These are phyloP conservation scores for Cephus cinctus DNA, from an alignment of 1,140 invertebrate genomes.

Conservation along the genomic window DNA sequence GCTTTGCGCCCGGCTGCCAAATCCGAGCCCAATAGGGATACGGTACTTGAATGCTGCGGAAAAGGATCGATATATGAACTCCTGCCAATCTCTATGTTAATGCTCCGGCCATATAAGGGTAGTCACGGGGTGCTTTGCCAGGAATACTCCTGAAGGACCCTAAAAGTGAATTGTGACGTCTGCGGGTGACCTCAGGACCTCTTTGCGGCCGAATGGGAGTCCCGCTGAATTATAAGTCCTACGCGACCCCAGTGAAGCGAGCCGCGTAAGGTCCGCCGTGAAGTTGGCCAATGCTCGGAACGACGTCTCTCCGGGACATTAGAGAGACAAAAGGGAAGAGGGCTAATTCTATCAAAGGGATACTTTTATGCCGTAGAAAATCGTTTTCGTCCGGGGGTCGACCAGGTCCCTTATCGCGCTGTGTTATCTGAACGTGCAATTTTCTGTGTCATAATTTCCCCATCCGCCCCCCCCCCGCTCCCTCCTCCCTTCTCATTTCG, in stretches of 20 bases:
- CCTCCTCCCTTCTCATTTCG: no score
- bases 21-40: slow-evolving; percentile 34
- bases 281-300: slow-evolving; percentile 7
- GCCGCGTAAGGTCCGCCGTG: no score
- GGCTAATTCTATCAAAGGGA: no score
- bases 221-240: slow-evolving; percentile 45
- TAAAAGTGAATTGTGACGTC: slow-evolving; percentile 59
- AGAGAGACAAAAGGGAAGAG: no score
- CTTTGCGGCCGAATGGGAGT: slow-evolving; percentile 34
- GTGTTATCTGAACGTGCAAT: no score
- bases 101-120: slow-evolving; percentile 21
- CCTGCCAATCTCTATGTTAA: slow-evolving; percentile 57
- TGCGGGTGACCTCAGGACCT: slow-evolving; percentile 54
- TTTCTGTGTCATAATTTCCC: no score
- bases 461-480: no score
- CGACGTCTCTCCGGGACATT: no score
- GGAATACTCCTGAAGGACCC: slow-evolving; percentile 45
- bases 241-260: no score
- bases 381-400: no score
- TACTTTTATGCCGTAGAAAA: no score
- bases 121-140: slow-evolving; percentile 19
- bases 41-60: slow-evolving; percentile 37
- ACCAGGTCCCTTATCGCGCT: no score
- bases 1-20: slow-evolving; percentile 25
- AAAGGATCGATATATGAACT: slow-evolving; percentile 54